Conservation (phyloP, 2,797 vertebrate genomes). For the Clarias fuscus region DNA sequence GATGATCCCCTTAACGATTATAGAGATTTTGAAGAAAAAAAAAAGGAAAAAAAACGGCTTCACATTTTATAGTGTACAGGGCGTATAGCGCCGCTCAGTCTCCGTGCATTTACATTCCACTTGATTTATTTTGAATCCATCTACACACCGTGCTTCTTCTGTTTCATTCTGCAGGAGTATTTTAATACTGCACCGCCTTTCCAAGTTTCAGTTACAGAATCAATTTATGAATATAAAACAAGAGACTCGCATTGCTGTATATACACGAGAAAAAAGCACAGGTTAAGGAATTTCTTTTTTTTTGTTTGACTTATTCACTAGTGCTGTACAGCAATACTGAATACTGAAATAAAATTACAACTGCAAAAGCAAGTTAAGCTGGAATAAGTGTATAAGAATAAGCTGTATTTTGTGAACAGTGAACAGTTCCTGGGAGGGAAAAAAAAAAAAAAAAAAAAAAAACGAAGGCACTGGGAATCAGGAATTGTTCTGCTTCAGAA, state of each 20-base stretch:
- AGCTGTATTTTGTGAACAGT: conserved; percentile 39
- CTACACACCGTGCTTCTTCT: conserved; percentile 37
- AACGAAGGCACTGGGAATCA: conserved; percentile 7
- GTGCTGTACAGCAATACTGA: conserved; percentile 60
- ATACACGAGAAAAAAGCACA: conserved; percentile 57
- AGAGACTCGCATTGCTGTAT: conserved; percentile 47
- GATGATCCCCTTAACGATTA: conserved; percentile 60
- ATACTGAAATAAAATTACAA: conserved; percentile 45
- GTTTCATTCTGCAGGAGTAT: conserved; percentile 42
- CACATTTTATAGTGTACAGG: conserved; percentile 43
- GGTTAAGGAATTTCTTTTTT: conserved; percentile 47
- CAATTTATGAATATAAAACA: conserved; percentile 31
- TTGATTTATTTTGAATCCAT: conserved; percentile 46
- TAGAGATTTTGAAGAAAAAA: conserved; percentile 32
- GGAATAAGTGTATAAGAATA: conserved; percentile 13
- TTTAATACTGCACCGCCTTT: conserved; percentile 37
- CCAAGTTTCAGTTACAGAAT: conserved; percentile 36
- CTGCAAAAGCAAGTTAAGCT: conserved; percentile 34
- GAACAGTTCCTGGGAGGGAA: background rate
- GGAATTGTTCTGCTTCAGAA: conserved; percentile 33
- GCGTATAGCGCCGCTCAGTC: conserved; percentile 53
- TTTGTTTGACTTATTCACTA: conserved; percentile 55
- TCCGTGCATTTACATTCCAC: conserved; percentile 47
- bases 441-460: background rate
- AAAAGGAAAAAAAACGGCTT: conserved; percentile 36